Percentiles rank a stretch among this genome's conserved stretches.
Conservation (phyloP, 2,888 invertebrate genomes). For the Villa cingulata region DNA sequence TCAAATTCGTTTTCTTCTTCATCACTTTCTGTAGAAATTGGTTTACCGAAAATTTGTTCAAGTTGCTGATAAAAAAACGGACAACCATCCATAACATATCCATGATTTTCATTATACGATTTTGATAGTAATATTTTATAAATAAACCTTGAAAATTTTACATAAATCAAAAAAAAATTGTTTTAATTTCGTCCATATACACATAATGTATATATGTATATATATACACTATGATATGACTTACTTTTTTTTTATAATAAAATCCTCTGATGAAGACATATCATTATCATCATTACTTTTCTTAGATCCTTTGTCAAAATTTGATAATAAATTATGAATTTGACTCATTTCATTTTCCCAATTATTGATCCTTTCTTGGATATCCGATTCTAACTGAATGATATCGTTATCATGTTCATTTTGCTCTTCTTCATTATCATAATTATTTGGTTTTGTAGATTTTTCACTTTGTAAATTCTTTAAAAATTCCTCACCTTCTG, state of each 20-base stretch:
- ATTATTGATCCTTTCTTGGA: neutral
- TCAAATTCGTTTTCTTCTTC: neutral
- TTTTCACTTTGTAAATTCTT: conserved; percentile 33
- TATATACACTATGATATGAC: too few species aligned
- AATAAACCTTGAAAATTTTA: conserved; percentile 9
- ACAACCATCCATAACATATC: conserved; percentile 17
- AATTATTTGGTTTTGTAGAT: neutral
- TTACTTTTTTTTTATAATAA: neutral
- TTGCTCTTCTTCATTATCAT: neutral
- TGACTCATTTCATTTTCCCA: neutral
- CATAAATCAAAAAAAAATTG: neutral
- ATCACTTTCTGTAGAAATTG: neutral
- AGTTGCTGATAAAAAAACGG: conserved; percentile 15
- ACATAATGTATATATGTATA: too few species aligned
- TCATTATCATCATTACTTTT: neutral
- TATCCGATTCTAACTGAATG: neutral
- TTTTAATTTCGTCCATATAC: too few species aligned
- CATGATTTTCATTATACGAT: conserved; percentile 15
- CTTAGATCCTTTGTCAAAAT: neutral
- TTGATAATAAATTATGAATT: neutral
- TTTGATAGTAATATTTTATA: conserved; percentile 10
- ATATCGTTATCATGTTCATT: neutral
- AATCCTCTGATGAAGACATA: neutral
- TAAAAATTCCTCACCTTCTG: neutral
- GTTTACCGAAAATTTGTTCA: conserved; percentile 8